Base-by-base conservation (phyloP, 1,140 invertebrate species). In the Lepidurus arcticus region DNA sequence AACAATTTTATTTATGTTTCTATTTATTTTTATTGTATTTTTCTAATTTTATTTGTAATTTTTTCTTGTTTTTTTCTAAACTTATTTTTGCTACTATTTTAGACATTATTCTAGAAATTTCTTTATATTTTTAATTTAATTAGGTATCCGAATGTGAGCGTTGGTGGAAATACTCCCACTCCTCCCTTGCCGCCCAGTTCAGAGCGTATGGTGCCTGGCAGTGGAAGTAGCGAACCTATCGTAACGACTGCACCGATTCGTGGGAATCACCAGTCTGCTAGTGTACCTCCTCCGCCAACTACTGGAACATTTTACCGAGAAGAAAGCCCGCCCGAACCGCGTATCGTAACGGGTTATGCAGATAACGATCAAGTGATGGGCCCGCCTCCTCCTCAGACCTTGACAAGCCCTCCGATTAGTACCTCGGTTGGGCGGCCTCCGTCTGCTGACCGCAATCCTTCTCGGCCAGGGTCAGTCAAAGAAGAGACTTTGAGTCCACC, bases 291-390 rank as follows among this genome's bases (percentile, higher is more conserved):
- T 24, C 73, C 42, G 73, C 75, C 43, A 1, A 34, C 75, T 21
- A 34, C 73, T 7, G 16, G 78, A n/a, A 21, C 78, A 10, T 26
- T 74, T 21, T 44, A 44, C 44, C 21, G 73, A 21, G 44, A 73
- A 7, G 47, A 76, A 26, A 73, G 78, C 79, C 78, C 77, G 73
- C 11, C 81, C 81, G 76, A 84, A 83, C 76, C 81, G 82, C 44
- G 84, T 82, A 79, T 83, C 81, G 44, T 85, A 81, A 80, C 76
- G 75, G 76, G 85, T 82, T 80, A 79, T 82, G 75, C 80, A 42
- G 79, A 82, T 76, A 79, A 80, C 82, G 79, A 80, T 73, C 73
- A 73, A 8, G 76, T 47, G 53, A 16, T 65, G 53, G 16, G 16
- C 21, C 73, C 73, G 26, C 73, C 73, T 10, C 73, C 47, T 21